Conservation (phyloP, 2,888 invertebrate genomes). For the Dione vanillae region DNA sequence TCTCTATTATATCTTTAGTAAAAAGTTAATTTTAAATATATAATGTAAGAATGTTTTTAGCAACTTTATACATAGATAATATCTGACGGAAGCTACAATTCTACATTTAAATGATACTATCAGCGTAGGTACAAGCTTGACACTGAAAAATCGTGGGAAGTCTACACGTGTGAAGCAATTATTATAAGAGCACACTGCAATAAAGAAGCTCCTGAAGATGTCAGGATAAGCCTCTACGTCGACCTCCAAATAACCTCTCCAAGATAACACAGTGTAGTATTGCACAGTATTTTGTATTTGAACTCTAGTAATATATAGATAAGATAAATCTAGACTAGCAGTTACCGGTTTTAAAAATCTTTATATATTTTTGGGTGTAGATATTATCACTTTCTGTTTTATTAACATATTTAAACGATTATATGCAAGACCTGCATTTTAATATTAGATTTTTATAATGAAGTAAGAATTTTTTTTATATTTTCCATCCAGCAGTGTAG, state of each 20-base stretch:
- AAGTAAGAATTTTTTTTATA: no score
- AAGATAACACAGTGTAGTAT: constrained; percentile 15
- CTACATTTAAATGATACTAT: constrained; percentile 29
- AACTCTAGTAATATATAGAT: constrained; percentile 1
- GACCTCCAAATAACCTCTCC: constrained; percentile 33
- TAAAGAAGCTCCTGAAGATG: constrained; percentile 34
- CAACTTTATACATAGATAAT: background rate
- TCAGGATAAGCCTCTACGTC: constrained; percentile 28
- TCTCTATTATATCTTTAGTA: no score
- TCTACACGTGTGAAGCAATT: constrained; percentile 36
- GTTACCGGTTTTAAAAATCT: no score
- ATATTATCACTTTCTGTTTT: background rate
- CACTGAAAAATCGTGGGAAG: constrained; percentile 38
- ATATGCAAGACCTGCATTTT: no score
- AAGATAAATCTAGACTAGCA: background rate
- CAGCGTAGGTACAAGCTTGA: constrained; percentile 20
- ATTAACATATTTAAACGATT: no score
- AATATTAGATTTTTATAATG: no score
- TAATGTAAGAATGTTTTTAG: background rate
- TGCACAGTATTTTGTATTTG: constrained; percentile 13
- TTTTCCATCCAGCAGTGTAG: background rate
- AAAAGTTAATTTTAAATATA: background rate
- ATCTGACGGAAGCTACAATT: constrained; percentile 3
- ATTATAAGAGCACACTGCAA: constrained; percentile 23
- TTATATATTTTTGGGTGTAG: no score